Base-by-base conservation (phyloP, 2,797 vertebrate species). In the Odontamblyopus lacepedii region DNA sequence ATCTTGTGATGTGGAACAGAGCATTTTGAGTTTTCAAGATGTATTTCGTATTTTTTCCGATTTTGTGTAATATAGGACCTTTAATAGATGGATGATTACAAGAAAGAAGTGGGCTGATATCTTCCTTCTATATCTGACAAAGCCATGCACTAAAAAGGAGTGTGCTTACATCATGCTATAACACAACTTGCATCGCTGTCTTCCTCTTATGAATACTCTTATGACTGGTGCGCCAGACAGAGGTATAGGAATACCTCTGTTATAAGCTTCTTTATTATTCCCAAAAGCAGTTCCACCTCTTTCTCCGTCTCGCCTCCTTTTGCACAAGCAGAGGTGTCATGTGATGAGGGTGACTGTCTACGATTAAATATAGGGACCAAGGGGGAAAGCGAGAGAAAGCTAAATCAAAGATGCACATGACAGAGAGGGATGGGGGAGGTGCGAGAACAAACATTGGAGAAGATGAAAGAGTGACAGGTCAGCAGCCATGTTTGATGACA, bases 241-340 rank as follows among this genome's bases (percentile, higher is more conserved):
- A n/a, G n/a, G n/a, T n/a, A n/a, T n/a, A n/a, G n/a, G n/a, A n/a
- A 35, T 63, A n/a, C 32, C 32, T 38, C 19, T 38, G 8, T 32
- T 27, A n/a, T n/a, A 32, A 63, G 61, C 8, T 61, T 71, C 72
- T 81, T 73, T 75, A 78, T 57, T 70, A 26, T 8, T n/a, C 35
- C 62, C 74, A 72, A 81, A 66, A 83, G 50, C n/a, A 1, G 75
- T 64, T n/a, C 87, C 80, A 75, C 79, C 85, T 65, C 70, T 69
- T 23, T 80, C 83, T 78, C 76, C 81, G 83, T 73, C 82, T 69
- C 0, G 6, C 75, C 88, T 73, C 70, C 88, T 87, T 63, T 85
- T 78, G 71, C 77, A 83, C 78, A 79, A 75, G 81, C 79, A 71
- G 83, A 82, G 85, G 85, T 89, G 83, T 26, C 66, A 87, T 81